Evolutionary conservation across 1,140 invertebrate species (phyloP).

Genomic region (Drosophila truncata): DNA sequence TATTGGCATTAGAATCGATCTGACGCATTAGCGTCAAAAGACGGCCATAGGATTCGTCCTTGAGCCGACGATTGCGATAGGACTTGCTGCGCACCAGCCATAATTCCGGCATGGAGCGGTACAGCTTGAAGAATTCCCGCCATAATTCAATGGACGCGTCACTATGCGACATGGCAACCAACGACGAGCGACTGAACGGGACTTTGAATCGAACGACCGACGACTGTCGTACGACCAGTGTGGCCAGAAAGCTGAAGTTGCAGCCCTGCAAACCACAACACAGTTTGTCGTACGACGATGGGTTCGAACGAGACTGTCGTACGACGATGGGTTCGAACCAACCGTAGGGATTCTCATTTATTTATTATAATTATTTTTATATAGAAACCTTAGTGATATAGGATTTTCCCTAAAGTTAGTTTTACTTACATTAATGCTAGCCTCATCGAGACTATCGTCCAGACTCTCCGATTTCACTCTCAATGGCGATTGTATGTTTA

Average conservation of each 20-base stretch:
- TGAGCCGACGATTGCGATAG: slow-evolving; percentile 57
- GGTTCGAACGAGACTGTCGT: too few species aligned
- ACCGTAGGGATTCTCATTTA: too few species aligned
- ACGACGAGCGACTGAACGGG: background rate
- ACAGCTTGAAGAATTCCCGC: slow-evolving; percentile 58
- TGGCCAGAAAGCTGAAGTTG: too few species aligned
- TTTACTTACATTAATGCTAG: slow-evolving; percentile 52
- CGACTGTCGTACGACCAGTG: slow-evolving; percentile 45
- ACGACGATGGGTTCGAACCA: too few species aligned
- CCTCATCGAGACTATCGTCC: slow-evolving; percentile 61
- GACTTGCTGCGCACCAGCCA: slow-evolving; percentile 52
- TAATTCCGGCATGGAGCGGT: slow-evolving; percentile 67
- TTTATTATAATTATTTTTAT: too few species aligned
- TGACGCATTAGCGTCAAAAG: slow-evolving; percentile 36
- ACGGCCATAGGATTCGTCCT: slow-evolving; percentile 36
- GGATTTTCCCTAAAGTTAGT: background rate
- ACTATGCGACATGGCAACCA: slow-evolving; percentile 19
- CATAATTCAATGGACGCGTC: slow-evolving; percentile 29
- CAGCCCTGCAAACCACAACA: too few species aligned
- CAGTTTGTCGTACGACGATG: too few species aligned
- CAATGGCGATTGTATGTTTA: slow-evolving; percentile 41
- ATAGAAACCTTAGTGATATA: background rate
- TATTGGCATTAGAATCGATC: slow-evolving; percentile 42
- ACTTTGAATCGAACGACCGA: background rate
- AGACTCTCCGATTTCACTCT: slow-evolving; percentile 35